These are phyloP conservation scores for Plecotus auritus DNA, from an alignment of 2,113 vertebrate species.

Conservation along the genomic window DNA sequence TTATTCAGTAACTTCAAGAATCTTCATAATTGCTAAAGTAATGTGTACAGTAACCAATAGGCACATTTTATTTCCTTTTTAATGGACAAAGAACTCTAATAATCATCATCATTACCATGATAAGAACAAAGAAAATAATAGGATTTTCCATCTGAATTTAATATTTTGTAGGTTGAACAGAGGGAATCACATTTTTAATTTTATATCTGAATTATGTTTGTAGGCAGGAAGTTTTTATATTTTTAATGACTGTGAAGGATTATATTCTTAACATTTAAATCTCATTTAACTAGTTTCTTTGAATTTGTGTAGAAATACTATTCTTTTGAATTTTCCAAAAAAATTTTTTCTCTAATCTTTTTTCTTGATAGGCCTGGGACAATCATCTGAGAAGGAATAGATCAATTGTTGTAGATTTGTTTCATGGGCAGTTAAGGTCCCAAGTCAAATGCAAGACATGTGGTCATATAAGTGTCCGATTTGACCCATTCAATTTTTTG, in stretches of 20 bases:
- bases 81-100: slow-evolving; percentile 7
- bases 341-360: background rate
- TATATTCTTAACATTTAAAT: slow-evolving; percentile 31
- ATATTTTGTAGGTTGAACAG: background rate
- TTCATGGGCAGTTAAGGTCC: slow-evolving; percentile 97
- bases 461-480: slow-evolving; percentile 97
- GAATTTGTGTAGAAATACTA: slow-evolving; percentile 29
- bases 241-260: background rate
- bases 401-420: slow-evolving; percentile 98
- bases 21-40: background rate
- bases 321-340: slow-evolving; percentile 36
- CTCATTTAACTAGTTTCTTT: background rate
- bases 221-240: background rate
- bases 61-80: background rate
- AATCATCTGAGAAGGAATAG: slow-evolving; percentile 97
- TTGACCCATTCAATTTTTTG: slow-evolving; percentile 99
- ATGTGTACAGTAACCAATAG: background rate
- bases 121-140: slow-evolving; percentile 29
- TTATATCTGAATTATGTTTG: background rate
- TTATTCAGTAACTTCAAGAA: background rate
- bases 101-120: background rate
- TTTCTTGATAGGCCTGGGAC: slow-evolving; percentile 92
- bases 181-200: slow-evolving; percentile 28
- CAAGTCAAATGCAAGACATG: slow-evolving; percentile 99
- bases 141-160: background rate